Conservation (phyloP, 2,888 invertebrate genomes). For the Caradrina clavipalpis region DNA sequence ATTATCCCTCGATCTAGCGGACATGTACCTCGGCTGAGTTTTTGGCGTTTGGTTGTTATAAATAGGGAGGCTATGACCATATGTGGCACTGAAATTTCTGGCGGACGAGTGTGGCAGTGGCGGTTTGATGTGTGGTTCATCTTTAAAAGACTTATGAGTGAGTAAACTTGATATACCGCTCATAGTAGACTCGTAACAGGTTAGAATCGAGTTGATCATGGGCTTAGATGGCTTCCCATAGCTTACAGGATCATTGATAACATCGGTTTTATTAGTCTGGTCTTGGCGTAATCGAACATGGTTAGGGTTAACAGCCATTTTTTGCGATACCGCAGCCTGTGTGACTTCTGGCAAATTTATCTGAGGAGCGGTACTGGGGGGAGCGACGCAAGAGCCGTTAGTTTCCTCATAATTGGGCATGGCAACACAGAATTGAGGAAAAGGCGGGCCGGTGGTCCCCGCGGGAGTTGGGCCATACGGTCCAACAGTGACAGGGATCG, state of each 20-base stretch:
- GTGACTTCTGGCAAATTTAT: not conserved
- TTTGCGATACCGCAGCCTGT: not conserved
- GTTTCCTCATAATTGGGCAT: not conserved
- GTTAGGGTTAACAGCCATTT: not conserved
- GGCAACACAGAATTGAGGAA: slow-evolving; percentile 36
- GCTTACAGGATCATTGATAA: too few relatives aligned
- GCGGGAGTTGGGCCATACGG: not conserved
- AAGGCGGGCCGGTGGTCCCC: slow-evolving; percentile 8
- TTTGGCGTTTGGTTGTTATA: too few relatives aligned
- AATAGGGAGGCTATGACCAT: not conserved
- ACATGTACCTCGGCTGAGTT: not conserved
- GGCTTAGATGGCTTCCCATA: slow-evolving; percentile 19
- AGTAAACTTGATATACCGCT: not conserved
- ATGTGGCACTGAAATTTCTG: too few relatives aligned
- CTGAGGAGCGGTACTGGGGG: not conserved
- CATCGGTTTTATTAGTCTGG: not conserved
- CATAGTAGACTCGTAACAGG: slow-evolving; percentile 61
- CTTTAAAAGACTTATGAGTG: too few relatives aligned
- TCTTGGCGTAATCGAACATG: slow-evolving; percentile 37
- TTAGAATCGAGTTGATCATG: slow-evolving; percentile 37
- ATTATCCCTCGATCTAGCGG: not conserved
- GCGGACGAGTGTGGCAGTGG: not conserved
- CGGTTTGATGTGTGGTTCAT: too few relatives aligned
- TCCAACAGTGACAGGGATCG: slow-evolving; percentile 7
- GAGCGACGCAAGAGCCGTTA: accelerated